These are phyloP conservation scores for Emydoidea blandingii DNA, from an alignment of 2,797 vertebrate species.

Conservation along the genomic window DNA sequence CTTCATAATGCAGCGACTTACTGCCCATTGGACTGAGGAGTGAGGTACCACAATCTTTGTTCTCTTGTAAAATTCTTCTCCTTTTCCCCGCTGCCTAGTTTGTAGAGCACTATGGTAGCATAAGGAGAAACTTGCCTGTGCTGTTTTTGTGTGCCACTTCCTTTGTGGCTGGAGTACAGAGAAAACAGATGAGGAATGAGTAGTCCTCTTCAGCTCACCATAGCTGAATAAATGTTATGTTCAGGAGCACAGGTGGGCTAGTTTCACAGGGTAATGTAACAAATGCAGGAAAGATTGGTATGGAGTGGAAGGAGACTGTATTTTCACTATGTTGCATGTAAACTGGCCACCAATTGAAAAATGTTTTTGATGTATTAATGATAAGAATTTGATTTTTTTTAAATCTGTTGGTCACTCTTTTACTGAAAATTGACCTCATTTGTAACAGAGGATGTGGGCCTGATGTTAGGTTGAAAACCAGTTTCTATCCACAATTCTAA, in stretches of 20 bases:
- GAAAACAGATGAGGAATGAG: accelerated
- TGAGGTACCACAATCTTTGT: not conserved
- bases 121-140: accelerated
- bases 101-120: not conserved
- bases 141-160: accelerated
- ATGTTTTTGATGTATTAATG: not conserved
- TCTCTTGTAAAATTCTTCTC: not conserved
- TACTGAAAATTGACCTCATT: accelerated
- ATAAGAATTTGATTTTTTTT: not conserved
- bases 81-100: not conserved
- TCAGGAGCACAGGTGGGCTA: accelerated
- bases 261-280: not conserved
- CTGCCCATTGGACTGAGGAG: not conserved
- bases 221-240: not conserved
- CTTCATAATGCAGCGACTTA: not conserved
- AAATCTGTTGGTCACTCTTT: not conserved
- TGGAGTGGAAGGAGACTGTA: not conserved
- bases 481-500: not conserved
- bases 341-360: not conserved
- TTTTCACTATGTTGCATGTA: not conserved
- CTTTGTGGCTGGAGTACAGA: not conserved
- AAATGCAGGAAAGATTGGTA: accelerated
- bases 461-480: not conserved
- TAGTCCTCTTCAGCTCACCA: accelerated
- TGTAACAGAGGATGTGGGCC: not conserved